phyloP scores from a whole-genome alignment of 2,888 invertebrate genomes.

The Oxystoma pomonae region DNA sequence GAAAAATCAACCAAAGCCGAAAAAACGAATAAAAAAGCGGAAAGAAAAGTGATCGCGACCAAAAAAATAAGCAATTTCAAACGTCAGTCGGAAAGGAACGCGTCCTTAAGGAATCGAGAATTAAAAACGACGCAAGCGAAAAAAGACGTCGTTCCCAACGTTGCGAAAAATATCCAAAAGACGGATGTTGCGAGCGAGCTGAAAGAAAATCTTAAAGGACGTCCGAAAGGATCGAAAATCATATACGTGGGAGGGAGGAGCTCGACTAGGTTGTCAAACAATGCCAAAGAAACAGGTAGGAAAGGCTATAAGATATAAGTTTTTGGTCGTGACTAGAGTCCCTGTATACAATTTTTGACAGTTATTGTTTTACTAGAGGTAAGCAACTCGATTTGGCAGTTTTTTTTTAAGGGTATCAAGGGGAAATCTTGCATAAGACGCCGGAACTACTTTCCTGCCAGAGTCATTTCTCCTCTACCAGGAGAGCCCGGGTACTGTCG shows the following conservation, averaged over 20 bases:
- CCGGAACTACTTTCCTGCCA: too few relatives aligned
- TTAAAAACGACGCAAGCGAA: background rate
- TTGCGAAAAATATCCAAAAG: slow-evolving; percentile 6
- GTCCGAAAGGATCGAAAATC: background rate
- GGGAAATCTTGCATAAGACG: too few relatives aligned
- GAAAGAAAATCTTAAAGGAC: background rate
- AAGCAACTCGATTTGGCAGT: too few relatives aligned
- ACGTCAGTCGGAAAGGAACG: slow-evolving; percentile 23
- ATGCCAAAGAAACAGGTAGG: background rate
- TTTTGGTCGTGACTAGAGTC: too few relatives aligned
- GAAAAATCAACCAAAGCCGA: slow-evolving; percentile 3
- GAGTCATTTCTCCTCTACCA: too few relatives aligned
- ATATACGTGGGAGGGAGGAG: background rate
- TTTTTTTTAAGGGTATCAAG: too few relatives aligned
- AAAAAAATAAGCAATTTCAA: slow-evolving; percentile 22
- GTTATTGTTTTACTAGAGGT: too few relatives aligned
- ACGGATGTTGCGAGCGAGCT: background rate
- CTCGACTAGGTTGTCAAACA: background rate
- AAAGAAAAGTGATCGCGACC: slow-evolving; percentile 5
- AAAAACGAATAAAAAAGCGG: slow-evolving; percentile 13
- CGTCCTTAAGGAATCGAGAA: slow-evolving; percentile 18
- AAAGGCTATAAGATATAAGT: too few relatives aligned
- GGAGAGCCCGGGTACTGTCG: too few relatives aligned
- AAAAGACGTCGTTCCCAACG: background rate
- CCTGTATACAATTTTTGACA: too few relatives aligned